These are phyloP conservation scores for Morbakka virulenta DNA, from an alignment of 30 jellyfish, hydroid and myxozoan genomes.

Conservation along the genomic window DNA sequence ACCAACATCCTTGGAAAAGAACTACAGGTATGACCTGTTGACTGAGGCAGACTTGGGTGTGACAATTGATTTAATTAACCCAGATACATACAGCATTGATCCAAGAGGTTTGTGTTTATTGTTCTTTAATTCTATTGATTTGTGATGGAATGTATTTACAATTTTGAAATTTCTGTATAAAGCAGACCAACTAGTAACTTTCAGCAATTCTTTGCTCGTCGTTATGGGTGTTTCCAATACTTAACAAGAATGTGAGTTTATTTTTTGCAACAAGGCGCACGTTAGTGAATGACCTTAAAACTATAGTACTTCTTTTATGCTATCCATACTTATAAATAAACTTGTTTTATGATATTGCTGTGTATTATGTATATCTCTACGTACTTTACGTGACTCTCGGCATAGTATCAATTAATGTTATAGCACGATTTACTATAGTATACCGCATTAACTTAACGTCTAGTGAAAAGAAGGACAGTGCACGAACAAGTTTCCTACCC, in stretches of 20 bases:
- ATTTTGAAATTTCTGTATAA: background rate
- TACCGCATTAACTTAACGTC: too few species aligned
- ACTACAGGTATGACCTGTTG: slow-evolving; percentile 85
- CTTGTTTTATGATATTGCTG: too few species aligned
- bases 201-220: background rate
- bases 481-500: too few species aligned
- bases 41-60: slow-evolving; percentile 98
- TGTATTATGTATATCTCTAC: too few species aligned
- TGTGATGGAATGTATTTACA: background rate
- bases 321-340: too few species aligned
- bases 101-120: slow-evolving; percentile 60
- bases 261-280: too few species aligned
- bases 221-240: background rate
- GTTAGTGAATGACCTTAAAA: too few species aligned
- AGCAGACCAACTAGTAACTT: background rate
- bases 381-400: too few species aligned
- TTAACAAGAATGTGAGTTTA: background rate
- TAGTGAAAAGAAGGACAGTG: too few species aligned
- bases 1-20: slow-evolving; percentile 91
- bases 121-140: background rate
- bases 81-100: slow-evolving; percentile 78
- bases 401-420: too few species aligned
- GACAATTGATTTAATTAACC: slow-evolving; percentile 86
- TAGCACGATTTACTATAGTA: too few species aligned
- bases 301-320: too few species aligned